These are phyloP conservation scores for Cavia aperea DNA, from an alignment of 2,113 vertebrate genomes.

Conservation along the genomic window DNA sequence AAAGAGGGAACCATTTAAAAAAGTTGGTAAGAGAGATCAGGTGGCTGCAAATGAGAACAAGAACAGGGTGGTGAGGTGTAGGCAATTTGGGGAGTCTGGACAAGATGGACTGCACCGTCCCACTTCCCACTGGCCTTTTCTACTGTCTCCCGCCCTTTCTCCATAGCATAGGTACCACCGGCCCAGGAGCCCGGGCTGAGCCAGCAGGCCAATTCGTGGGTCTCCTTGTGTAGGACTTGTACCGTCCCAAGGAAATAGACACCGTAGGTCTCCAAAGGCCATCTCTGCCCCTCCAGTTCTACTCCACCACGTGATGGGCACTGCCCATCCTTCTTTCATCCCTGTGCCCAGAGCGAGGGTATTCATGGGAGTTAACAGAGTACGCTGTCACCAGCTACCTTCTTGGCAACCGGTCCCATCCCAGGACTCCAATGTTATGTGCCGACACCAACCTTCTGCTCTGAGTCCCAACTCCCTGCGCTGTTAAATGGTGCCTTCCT, in stretches of 20 bases:
- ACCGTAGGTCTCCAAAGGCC: background rate
- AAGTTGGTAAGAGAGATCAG: background rate
- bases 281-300: background rate
- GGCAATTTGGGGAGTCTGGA: background rate
- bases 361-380: background rate
- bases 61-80: too few species aligned
- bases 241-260: background rate
- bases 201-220: too few species aligned
- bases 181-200: fast-evolving
- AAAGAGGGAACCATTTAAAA: background rate
- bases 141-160: background rate
- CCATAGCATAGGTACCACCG: background rate
- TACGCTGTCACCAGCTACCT: background rate
- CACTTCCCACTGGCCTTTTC: background rate
- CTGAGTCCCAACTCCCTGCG: background rate
- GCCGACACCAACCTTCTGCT: background rate
- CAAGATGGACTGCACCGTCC: fast-evolving
- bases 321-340: background rate
- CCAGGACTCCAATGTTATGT: background rate
- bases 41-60: background rate
- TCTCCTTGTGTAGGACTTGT: background rate
- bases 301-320: fast-evolving
- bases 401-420: background rate
- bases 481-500: background rate
- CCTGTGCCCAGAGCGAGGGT: background rate